Conservation (phyloP, 1,140 invertebrate genomes). For the Calycopis cecrops region DNA sequence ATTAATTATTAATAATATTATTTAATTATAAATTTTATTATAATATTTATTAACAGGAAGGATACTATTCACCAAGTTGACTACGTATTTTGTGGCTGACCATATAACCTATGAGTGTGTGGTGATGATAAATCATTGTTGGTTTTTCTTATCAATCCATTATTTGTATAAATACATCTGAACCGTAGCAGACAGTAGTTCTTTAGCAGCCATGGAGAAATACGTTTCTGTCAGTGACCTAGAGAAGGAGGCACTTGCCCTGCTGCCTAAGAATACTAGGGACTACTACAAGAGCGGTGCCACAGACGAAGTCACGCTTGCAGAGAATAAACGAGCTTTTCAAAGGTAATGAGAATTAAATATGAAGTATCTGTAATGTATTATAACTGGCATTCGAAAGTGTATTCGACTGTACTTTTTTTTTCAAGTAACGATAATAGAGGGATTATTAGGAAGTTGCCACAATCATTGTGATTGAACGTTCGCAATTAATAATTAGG, state of each 20-base stretch:
- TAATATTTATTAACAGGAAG: too few relatives aligned
- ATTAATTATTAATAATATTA: too few relatives aligned
- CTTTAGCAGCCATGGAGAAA: constrained; percentile 49
- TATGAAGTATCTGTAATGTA: too few relatives aligned
- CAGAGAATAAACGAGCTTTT: constrained; percentile 86
- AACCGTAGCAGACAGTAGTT: constrained; percentile 1
- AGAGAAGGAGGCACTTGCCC: constrained; percentile 81
- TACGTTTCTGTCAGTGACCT: constrained; percentile 88
- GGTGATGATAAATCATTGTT: not conserved
- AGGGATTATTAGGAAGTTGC: too few relatives aligned
- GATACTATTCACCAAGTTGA: not conserved
- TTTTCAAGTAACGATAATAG: too few relatives aligned
- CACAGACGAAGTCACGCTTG: constrained; percentile 86
- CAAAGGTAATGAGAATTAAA: constrained; percentile 77
- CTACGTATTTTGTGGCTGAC: not conserved
- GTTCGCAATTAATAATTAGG: too few relatives aligned
- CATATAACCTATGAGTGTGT: constrained; percentile 5
- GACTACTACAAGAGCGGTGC: constrained; percentile 95
- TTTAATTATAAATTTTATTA: too few relatives aligned
- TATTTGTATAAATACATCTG: not conserved
- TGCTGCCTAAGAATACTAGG: constrained; percentile 80
- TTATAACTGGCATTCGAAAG: too few relatives aligned
- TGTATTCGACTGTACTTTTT: too few relatives aligned
- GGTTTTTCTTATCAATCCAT: constrained; percentile 9
- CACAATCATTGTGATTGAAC: too few relatives aligned